Conservation (phyloP, 2,113 vertebrate species). For the Oryzias melastigma region DNA sequence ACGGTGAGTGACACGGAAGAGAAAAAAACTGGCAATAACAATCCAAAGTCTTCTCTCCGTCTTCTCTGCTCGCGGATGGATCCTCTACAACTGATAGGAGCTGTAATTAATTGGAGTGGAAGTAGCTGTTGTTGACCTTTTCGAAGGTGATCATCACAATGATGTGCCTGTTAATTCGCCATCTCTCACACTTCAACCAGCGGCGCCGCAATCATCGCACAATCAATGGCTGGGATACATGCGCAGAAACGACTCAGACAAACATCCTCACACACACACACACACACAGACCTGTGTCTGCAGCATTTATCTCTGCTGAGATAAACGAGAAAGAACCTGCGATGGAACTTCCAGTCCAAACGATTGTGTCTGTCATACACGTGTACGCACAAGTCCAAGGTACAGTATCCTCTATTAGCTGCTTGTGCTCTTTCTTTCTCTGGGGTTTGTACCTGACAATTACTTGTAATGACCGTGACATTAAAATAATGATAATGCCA, state of each 20-base stretch:
- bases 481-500: slow-evolving; percentile 73
- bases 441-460: slow-evolving; percentile 72
- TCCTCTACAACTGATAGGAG: slow-evolving; percentile 57
- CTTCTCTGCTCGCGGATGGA: slow-evolving; percentile 39
- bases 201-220: slow-evolving; percentile 61
- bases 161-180: slow-evolving; percentile 74
- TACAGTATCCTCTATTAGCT: slow-evolving; percentile 67
- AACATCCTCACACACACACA: slow-evolving; percentile 12
- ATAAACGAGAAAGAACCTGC: slow-evolving; percentile 16
- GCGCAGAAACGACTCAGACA: slow-evolving; percentile 12
- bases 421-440: slow-evolving; percentile 61
- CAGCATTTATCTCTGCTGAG: slow-evolving; percentile 10
- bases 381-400: slow-evolving; percentile 18
- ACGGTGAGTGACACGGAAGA: slow-evolving; percentile 1
- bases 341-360: slow-evolving; percentile 32
- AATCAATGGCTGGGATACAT: slow-evolving; percentile 36
- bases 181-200: slow-evolving; percentile 71
- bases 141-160: slow-evolving; percentile 74
- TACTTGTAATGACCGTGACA: slow-evolving; percentile 77
- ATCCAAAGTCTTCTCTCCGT: slow-evolving; percentile 11
- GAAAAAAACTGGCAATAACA: not conserved
- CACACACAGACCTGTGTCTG: not conserved
- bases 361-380: slow-evolving; percentile 27
- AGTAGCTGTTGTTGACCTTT: slow-evolving; percentile 80
- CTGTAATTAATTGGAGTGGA: slow-evolving; percentile 78